Evolutionary conservation across 2,888 invertebrate species (phyloP).

Genomic region (Hemistola chrysoprasaria): DNA sequence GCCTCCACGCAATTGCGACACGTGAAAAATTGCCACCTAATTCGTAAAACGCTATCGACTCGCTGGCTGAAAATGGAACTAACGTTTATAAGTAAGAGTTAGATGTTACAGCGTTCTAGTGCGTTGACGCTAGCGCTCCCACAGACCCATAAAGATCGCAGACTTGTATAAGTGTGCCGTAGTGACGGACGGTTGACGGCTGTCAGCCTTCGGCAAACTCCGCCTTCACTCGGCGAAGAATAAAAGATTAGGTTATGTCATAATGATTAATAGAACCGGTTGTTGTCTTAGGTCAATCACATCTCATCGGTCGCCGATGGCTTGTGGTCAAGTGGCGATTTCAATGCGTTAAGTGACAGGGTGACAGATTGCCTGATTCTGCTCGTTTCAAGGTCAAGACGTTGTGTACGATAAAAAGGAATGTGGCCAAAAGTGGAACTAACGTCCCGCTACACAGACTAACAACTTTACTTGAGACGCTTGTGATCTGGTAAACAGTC

Average conservation of each 20-base stretch:
- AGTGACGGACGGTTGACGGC: slow-evolving; percentile 71
- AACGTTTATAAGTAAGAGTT: no score
- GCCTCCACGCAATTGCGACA: slow-evolving; percentile 36
- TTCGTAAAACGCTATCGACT: no score
- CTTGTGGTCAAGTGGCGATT: slow-evolving; percentile 46
- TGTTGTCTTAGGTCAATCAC: slow-evolving; percentile 66
- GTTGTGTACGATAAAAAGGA: no score
- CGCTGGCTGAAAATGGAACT: no score
- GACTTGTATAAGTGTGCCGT: no score
- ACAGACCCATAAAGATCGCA: no score
- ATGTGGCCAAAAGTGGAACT: no score
- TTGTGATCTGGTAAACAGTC: no score
- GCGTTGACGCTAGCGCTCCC: no score
- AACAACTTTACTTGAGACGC: no score
- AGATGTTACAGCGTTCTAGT: no score
- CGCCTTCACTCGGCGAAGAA: slow-evolving; percentile 47
- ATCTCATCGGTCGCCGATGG: slow-evolving; percentile 40
- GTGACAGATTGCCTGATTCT: slow-evolving; percentile 19
- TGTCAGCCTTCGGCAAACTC: slow-evolving; percentile 67
- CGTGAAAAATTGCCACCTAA: slow-evolving; percentile 45
- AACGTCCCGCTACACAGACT: no score
- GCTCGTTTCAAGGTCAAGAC: slow-evolving; percentile 4
- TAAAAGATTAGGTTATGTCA: slow-evolving; percentile 66
- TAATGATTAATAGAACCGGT: slow-evolving; percentile 65
- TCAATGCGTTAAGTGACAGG: slow-evolving; percentile 22